Percentiles rank a stretch among this genome's conserved stretches.
phyloP scores from a whole-genome alignment of 2,113 vertebrate species.

The Aix galericulata region DNA sequence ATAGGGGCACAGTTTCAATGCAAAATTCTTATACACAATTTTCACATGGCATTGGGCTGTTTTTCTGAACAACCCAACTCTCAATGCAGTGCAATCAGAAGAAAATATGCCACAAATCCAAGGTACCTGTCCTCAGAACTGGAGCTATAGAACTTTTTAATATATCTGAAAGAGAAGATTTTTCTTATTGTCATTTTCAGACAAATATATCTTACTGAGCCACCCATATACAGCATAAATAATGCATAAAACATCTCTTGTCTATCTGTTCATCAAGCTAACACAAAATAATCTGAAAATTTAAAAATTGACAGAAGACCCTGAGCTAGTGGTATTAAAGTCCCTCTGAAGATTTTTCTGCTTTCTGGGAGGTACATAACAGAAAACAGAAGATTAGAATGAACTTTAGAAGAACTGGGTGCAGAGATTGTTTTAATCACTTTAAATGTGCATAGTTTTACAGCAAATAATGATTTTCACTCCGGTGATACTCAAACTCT shows the following conservation, averaged over 20 bases:
- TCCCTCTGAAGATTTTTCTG: neutral
- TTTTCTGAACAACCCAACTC: neutral
- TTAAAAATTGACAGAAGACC: neutral
- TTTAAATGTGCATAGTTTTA: neutral
- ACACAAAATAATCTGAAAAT: neutral
- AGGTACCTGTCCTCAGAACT: neutral
- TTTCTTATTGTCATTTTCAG: constrained; percentile 13
- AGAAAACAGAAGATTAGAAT: neutral
- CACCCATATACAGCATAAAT: neutral
- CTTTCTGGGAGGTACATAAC: neutral
- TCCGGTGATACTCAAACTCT: neutral
- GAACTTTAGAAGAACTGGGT: neutral
- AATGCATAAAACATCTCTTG: neutral
- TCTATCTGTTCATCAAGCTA: neutral
- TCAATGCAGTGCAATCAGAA: neutral
- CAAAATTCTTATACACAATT: neutral
- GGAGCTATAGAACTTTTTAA: neutral
- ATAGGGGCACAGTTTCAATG: neutral
- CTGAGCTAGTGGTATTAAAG: neutral
- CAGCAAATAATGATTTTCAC: neutral
- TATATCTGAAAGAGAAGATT: neutral
- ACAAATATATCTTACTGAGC: neutral
- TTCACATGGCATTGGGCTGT: neutral
- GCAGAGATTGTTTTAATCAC: neutral
- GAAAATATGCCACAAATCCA: neutral